phyloP scores from a whole-genome alignment of 2,113 vertebrate species.

The Prolemur simus region DNA sequence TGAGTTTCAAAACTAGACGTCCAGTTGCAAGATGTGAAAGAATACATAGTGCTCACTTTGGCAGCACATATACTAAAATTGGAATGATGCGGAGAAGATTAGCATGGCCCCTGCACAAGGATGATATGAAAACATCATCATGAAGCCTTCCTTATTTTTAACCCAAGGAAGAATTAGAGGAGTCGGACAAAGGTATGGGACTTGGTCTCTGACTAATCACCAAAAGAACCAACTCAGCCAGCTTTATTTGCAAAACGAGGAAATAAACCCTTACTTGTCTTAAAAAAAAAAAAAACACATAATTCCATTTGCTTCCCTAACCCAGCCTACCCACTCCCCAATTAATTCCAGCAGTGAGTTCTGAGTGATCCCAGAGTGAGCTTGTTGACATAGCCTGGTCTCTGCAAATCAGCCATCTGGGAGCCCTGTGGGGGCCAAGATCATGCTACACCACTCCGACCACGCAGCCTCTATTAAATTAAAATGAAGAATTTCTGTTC shows the following conservation, averaged over 20 bases:
- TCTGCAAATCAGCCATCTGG: background rate
- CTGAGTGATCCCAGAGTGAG: background rate
- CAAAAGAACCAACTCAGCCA: no score
- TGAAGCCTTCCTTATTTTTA: no score
- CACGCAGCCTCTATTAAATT: background rate
- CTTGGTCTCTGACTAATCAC: no score
- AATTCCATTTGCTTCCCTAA: background rate
- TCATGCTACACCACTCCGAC: background rate
- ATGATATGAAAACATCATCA: no score
- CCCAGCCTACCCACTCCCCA: background rate
- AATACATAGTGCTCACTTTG: background rate
- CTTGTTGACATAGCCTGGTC: background rate
- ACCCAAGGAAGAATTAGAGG: no score
- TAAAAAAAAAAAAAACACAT: background rate
- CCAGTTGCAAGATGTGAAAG: background rate
- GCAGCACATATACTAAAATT: no score
- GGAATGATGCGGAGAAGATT: no score
- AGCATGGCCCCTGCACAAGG: no score
- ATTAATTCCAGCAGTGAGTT: background rate
- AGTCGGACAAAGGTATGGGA: no score
- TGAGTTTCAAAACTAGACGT: constrained; percentile 26
- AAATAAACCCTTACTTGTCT: no score
- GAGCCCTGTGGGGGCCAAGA: background rate
- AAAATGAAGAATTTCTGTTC: constrained; percentile 12
- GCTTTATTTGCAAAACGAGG: no score